Evolutionary conservation across 1,140 invertebrate genomes (phyloP), one percentile per base, ranked within the genome.

Genomic region (Homarus americanus): DNA sequence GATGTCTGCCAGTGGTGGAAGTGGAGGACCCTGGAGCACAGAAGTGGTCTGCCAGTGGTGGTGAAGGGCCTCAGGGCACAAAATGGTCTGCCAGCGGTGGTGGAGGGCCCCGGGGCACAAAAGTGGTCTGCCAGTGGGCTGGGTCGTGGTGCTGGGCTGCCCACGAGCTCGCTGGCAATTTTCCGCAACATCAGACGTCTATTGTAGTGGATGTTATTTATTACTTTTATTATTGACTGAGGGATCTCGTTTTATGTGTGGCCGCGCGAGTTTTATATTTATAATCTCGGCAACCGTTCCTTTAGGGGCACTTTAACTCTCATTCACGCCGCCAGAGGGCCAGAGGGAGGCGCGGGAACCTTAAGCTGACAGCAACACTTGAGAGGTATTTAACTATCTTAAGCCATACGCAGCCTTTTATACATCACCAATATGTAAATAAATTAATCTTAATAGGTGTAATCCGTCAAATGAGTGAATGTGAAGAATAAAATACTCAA

Each of bases 161-260:
- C 73, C 84, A 63, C 44, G 40, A 76, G 34, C 88, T n/a, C n/a
- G n/a, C 63, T 28, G 73, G 69, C 73, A 90, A 90, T 90, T 90
- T 90, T 90, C 88, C 88, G 80, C 88, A 90, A 83, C 88, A 90
- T 90, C 88, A 90, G 88, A 90, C 69, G 15, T 12, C 88, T n/a
- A 83, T 90, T 90, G 88, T 90, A 34, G 36, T 24, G 32, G 40
- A 38, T 72, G 80, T 90, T 90, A 90, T 90, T 90, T 90, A 90
- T 90, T 44, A 83, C 88, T 90, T 90, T 90, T 84, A 90, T 90
- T 90, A 90, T 90, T 90, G 88, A 90, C 88, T 90, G 69, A n/a
- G 79, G 88, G 44, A 58, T 41, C n/a, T 49, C 88, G 80, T 90
- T 90, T 90, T 90, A 90, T 82, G 69, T 83, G 80, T 41, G 72